phyloP scores from a whole-genome alignment of 2,888 invertebrate genomes.

The Leuctra nigra region DNA sequence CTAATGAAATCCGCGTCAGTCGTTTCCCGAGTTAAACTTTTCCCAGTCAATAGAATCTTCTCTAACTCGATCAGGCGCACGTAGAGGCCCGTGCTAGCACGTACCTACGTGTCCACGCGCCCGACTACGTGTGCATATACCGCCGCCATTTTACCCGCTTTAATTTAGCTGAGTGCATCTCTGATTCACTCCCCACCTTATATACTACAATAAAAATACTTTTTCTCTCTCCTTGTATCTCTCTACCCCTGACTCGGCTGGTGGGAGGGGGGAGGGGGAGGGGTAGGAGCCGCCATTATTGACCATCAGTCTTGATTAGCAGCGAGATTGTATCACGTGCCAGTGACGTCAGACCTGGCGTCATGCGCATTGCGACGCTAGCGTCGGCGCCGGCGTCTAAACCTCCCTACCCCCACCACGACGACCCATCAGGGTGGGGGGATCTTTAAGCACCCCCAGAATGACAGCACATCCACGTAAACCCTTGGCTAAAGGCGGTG shows the following conservation, averaged over 20 bases:
- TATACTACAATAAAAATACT: constrained; percentile 36
- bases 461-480: constrained; percentile 6
- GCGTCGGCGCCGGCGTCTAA: constrained; percentile 6
- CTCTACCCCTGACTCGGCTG: constrained; percentile 18
- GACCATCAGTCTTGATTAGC: constrained; percentile 45
- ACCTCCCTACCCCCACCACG: background rate
- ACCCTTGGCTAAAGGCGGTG: constrained; percentile 3
- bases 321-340: constrained; percentile 29
- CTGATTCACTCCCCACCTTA: constrained; percentile 34
- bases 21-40: too few relatives aligned
- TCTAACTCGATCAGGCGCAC: too few relatives aligned
- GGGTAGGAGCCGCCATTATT: constrained; percentile 42
- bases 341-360: constrained; percentile 42
- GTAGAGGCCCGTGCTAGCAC: too few relatives aligned
- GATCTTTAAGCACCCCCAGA: constrained; percentile 11
- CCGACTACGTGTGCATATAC: too few relatives aligned
- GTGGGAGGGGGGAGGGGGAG: constrained; percentile 8
- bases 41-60: too few relatives aligned
- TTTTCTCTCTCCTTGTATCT: constrained; percentile 27
- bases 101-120: too few relatives aligned
- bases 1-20: too few relatives aligned
- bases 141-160: constrained; percentile 27
- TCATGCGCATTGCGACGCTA: constrained; percentile 8
- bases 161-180: constrained; percentile 43
- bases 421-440: background rate